phyloP scores from a whole-genome alignment of 2,113 vertebrate species.

The Semicossyphus pulcher region DNA sequence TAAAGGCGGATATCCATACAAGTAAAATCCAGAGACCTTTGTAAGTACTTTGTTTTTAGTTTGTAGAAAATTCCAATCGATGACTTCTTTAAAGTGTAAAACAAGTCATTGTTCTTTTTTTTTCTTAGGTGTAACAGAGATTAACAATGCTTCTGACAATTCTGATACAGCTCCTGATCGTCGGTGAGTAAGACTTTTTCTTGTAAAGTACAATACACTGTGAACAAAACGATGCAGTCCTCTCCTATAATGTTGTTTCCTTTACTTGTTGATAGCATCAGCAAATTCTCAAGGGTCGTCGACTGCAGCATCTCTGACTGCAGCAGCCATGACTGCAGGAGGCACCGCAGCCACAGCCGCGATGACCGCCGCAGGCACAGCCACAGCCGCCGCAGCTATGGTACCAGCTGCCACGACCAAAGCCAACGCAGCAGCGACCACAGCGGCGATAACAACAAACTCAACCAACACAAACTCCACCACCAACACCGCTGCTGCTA shows the following conservation, averaged over 20 bases:
- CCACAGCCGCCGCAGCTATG: accelerated
- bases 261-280: slow-evolving; percentile 23
- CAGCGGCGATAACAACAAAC: background rate
- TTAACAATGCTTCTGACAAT: slow-evolving; percentile 48
- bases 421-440: accelerated
- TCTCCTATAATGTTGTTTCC: background rate
- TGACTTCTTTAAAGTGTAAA: too few relatives aligned
- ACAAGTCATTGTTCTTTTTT: background rate
- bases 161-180: slow-evolving; percentile 52
- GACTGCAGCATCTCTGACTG: accelerated
- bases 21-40: background rate
- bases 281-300: background rate
- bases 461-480: background rate
- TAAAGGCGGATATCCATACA: background rate
- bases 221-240: background rate
- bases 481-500: background rate
- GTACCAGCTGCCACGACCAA: background rate
- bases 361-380: accelerated
- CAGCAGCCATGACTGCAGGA: background rate
- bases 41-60: slow-evolving; percentile 33
- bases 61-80: background rate
- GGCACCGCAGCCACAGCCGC: accelerated
- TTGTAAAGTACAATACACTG: background rate
- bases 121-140: slow-evolving; percentile 23
- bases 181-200: slow-evolving; percentile 31